Conservation (phyloP, 1,140 invertebrate genomes). For the Euura lappo region DNA sequence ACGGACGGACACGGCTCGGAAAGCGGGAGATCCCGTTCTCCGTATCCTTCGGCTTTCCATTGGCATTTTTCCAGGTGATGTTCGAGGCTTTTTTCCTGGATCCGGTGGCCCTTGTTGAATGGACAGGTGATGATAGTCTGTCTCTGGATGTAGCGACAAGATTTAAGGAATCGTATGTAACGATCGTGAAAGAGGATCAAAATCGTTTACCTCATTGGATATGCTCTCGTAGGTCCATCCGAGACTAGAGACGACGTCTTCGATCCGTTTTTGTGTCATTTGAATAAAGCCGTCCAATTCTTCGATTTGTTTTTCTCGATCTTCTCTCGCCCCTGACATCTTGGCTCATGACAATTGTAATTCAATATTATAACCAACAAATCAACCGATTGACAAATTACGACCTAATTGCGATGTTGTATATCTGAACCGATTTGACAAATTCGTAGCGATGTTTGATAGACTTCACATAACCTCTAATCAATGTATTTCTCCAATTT, state of each 20-base stretch:
- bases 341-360: not conserved
- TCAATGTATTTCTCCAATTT: too few species aligned
- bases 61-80: conserved; percentile 58
- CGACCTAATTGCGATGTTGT: too few species aligned
- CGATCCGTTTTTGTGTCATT: conserved; percentile 28
- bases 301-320: conserved; percentile 28
- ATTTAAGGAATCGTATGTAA: conserved; percentile 3
- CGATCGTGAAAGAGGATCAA: not conserved
- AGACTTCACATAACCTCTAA: too few species aligned
- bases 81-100: conserved; percentile 48
- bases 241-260: conserved; percentile 22
- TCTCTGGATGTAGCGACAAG: conserved; percentile 25
- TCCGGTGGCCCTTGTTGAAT: conserved; percentile 54
- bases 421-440: too few species aligned
- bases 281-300: conserved; percentile 31
- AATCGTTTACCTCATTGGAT: conserved; percentile 30
- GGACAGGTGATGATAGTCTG: conserved; percentile 51
- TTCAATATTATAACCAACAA: too few species aligned
- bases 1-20: conserved; percentile 45
- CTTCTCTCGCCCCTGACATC: not conserved
- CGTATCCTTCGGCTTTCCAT: conserved; percentile 60
- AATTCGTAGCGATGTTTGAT: too few species aligned
- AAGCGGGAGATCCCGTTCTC: conserved; percentile 51
- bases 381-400: too few species aligned
- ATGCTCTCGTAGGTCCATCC: conserved; percentile 36